Evolutionary conservation across 2,888 invertebrate species (phyloP), one percentile per base, ranked within the genome.

Genomic region (Harpagoxenus sublaevis): DNA sequence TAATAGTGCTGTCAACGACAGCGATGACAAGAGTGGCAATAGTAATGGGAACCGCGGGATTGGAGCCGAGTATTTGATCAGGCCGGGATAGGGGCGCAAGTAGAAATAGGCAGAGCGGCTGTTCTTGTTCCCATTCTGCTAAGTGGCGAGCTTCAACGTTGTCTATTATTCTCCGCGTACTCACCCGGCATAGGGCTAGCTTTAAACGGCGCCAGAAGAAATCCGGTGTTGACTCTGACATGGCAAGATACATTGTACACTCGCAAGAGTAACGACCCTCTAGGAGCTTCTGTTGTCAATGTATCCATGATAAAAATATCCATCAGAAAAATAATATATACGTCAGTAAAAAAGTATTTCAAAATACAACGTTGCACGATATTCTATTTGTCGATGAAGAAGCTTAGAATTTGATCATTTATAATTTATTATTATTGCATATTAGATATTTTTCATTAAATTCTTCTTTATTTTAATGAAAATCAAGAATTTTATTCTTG

Each of bases 51-150:
- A 89, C 85, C 86, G 83, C 85, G 88, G 90, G 91, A 88, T 86
- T 87, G 83, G 71, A 85, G 84, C 71, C 63, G 63, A 78, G 85
- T 88, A 89, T 86, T 88, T 90, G 91, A 92, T 92, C 92, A 89
- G 88, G 87, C 48, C 78, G 86, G 89, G 86, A 84, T 88, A 87
- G 91, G 89, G 89, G 89, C 87, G 87, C 83, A 87, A 87, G 87
- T 87, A 89, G 89, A 86, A 91, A 88, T 89, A 90, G 87, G 84
- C 85, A 85, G 75, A 89, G 77, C 93, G 93, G 93, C 92, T 93
- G 94, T 87, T 92, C 88, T 89, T 87, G 92, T 94, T 94, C 94
- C 94, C 94, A 94, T 92, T 92, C 90, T 84, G 79, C 86, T 89
- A 88, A 88, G 91, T 90, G 89, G 85, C 90, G 74, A 91, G 91